These are phyloP conservation scores for Idaea dimidiata DNA, from an alignment of 2,888 invertebrate species.

Conservation along the genomic window DNA sequence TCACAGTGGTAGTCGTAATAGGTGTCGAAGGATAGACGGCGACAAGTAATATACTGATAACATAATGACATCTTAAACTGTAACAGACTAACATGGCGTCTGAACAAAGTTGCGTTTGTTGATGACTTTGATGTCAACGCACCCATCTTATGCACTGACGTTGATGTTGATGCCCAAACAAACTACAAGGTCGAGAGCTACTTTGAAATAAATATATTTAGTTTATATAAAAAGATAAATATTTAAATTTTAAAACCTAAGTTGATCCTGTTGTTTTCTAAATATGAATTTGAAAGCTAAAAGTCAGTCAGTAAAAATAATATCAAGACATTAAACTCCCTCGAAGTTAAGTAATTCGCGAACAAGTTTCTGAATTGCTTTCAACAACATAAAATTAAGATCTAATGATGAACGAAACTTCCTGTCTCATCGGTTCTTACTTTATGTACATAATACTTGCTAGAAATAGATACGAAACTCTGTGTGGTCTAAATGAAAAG, in stretches of 20 bases:
- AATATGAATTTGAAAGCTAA: not conserved
- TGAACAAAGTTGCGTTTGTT: not conserved
- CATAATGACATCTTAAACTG: not conserved
- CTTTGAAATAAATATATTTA: no score
- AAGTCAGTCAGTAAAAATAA: not conserved
- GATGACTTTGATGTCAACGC: not conserved
- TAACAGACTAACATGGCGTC: not conserved
- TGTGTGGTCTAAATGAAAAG: not conserved
- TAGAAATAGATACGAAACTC: constrained; percentile 4
- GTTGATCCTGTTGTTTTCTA: not conserved
- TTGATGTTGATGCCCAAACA: not conserved
- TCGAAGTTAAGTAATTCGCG: constrained; percentile 14
- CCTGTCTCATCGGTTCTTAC: constrained; percentile 15
- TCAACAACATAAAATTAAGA: constrained; percentile 17
- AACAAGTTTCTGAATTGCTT: constrained; percentile 18
- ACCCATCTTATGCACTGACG: not conserved
- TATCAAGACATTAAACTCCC: not conserved
- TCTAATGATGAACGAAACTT: constrained; percentile 25
- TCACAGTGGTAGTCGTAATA: not conserved
- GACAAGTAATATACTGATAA: not conserved
- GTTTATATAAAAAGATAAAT: no score
- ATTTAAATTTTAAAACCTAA: no score
- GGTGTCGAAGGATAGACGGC: not conserved
- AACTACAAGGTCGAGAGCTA: no score
- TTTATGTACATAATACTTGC: not conserved